phyloP scores from a whole-genome alignment of 2,888 invertebrate genomes.

The Ormyrus pomaceus region DNA sequence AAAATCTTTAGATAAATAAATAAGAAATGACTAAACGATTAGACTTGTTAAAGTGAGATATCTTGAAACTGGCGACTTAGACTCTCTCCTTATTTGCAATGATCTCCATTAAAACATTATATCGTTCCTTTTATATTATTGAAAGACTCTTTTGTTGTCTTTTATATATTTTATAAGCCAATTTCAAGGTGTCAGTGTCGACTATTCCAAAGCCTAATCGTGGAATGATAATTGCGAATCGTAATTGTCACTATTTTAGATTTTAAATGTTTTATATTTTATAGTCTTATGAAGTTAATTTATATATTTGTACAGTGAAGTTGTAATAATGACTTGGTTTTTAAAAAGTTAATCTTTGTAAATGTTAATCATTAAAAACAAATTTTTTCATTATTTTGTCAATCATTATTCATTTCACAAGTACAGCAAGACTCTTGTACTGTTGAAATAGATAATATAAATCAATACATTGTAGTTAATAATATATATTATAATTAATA shows the following conservation, averaged over 20 bases:
- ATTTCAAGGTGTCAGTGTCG: conserved; percentile 38
- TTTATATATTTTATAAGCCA: conserved; percentile 51
- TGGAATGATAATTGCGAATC: conserved; percentile 23
- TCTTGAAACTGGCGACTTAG: conserved; percentile 25
- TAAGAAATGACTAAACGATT: conserved; percentile 13
- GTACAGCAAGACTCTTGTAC: conserved; percentile 42
- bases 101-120: conserved; percentile 49
- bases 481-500: conserved; percentile 60
- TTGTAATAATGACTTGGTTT: conserved; percentile 46
- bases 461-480: conserved; percentile 58
- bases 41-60: conserved; percentile 46
- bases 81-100: conserved; percentile 34
- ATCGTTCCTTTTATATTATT: conserved; percentile 40
- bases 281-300: conserved; percentile 56
- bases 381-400: conserved; percentile 28
- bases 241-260: conserved; percentile 56
- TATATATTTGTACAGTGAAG: conserved; percentile 49
- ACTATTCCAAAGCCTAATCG: conserved; percentile 43
- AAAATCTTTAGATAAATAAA: conserved; percentile 46
- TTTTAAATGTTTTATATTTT: conserved; percentile 58
- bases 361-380: conserved; percentile 33
- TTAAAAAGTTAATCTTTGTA: conserved; percentile 15
- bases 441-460: conserved; percentile 56
- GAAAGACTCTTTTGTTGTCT: conserved; percentile 51
- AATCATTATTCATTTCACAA: conserved; percentile 48